These are phyloP conservation scores for Girardinus metallicus DNA, from an alignment of 2,797 vertebrate species.

Conservation along the genomic window DNA sequence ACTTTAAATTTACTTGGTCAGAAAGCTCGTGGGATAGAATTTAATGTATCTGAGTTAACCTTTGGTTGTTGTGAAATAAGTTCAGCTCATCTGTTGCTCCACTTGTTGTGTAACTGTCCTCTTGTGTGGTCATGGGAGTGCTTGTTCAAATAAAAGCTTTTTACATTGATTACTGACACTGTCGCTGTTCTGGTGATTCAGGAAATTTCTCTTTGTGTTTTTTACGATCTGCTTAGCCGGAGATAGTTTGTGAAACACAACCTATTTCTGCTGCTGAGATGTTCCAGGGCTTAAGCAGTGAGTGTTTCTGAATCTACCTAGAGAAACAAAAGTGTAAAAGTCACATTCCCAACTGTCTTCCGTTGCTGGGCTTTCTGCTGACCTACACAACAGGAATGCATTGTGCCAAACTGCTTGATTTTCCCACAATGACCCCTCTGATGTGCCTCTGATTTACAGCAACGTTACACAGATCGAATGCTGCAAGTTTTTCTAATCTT, in stretches of 20 bases:
- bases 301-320: constrained; percentile 36
- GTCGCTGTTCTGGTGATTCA: constrained; percentile 33
- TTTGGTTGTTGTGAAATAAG: constrained; percentile 27
- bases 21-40: constrained; percentile 10
- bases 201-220: constrained; percentile 8
- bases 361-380: constrained; percentile 73
- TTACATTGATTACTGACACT: constrained; percentile 46
- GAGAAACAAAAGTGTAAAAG: constrained; percentile 59
- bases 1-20: constrained; percentile 19
- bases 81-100: constrained; percentile 15
- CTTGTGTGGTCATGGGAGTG: constrained; percentile 31
- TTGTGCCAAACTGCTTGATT: constrained; percentile 69
- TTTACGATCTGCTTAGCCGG: constrained; percentile 3
- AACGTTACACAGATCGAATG: constrained; percentile 23
- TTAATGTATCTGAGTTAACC: constrained; percentile 10
- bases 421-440: constrained; percentile 55
- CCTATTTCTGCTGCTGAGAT: constrained; percentile 1
- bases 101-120: constrained; percentile 43
- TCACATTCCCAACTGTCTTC: constrained; percentile 63
- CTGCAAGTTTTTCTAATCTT: constrained; percentile 27
- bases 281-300: background rate
- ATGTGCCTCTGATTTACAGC: constrained; percentile 59
- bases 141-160: constrained; percentile 49
- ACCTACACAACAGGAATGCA: constrained; percentile 71
- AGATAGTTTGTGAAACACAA: background rate